A percentile compares a stretch with the other conserved stretches of the same genome.
Evolutionary conservation across 37 sponge, comb jelly and placozoan genomes (phyloP).

Genomic region (Spongia lamella): DNA sequence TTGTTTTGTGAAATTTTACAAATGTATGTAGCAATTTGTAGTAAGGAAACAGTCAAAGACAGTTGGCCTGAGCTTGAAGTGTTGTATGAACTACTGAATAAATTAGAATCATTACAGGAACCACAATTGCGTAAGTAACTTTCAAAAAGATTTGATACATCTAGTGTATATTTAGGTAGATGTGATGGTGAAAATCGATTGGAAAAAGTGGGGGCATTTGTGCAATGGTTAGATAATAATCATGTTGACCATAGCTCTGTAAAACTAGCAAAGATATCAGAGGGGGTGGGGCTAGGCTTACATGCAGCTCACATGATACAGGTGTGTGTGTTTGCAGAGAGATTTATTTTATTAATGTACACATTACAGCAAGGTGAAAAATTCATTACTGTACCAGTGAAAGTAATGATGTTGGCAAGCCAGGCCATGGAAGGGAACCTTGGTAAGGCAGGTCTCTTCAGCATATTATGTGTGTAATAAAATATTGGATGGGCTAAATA

Average conservation of each 20-base stretch:
- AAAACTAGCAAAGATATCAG: conserved; percentile 50
- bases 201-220: conserved; percentile 26
- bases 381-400: conserved; percentile 54
- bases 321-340: neutral
- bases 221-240: conserved; percentile 47
- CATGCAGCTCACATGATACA: conserved; percentile 23
- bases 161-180: conserved; percentile 8
- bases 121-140: neutral
- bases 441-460: conserved; percentile 15
- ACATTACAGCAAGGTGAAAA: conserved; percentile 40
- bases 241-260: conserved; percentile 26
- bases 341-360: neutral
- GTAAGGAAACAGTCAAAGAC: neutral
- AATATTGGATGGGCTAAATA: neutral
- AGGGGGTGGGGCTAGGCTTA: conserved; percentile 48
- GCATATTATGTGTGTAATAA: neutral
- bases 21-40: neutral
- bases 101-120: neutral
- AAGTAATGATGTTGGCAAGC: conserved; percentile 53
- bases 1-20: too few species aligned
- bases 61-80: neutral
- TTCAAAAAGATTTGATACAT: conserved; percentile 39
- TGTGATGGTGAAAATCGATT: neutral
- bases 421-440: conserved; percentile 38
- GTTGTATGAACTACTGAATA: neutral